Evolutionary conservation across 2,888 invertebrate genomes (phyloP).

Genomic region (Xanthostigma xanthostigma): DNA sequence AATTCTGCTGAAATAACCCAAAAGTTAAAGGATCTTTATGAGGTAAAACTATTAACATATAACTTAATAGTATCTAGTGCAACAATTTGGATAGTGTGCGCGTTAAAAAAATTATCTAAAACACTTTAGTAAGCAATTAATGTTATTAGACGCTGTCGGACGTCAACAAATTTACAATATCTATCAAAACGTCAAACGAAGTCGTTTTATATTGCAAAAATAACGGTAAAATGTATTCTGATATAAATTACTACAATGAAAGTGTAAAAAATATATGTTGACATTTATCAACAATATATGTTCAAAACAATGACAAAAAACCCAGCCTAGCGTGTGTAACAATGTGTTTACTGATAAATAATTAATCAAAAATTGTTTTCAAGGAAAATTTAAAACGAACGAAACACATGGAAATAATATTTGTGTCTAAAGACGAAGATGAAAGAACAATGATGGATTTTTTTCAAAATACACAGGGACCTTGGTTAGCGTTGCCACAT

Average conservation of each 20-base stretch:
- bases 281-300: background rate
- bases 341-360: background rate
- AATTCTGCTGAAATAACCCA: constrained; percentile 15
- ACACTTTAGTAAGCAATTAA: no score
- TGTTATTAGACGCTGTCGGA: no score
- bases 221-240: no score
- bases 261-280: background rate
- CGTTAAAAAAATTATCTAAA: background rate
- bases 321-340: background rate
- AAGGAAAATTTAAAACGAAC: constrained; percentile 14
- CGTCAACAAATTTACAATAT: no score
- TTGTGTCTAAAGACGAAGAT: constrained; percentile 16
- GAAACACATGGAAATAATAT: constrained; percentile 16
- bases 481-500: constrained; percentile 18
- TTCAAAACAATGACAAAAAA: background rate
- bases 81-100: background rate
- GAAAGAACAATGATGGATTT: constrained; percentile 13
- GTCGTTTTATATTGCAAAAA: no score
- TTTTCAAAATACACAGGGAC: constrained; percentile 17
- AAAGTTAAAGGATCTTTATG: constrained; percentile 16
- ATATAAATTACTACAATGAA: no score
- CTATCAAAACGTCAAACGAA: no score
- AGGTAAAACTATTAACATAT: constrained; percentile 9
- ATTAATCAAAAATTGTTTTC: background rate
- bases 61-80: no score